Evolutionary conservation across 2,113 vertebrate genomes (phyloP).

Genomic region (Irena cyanogastra): DNA sequence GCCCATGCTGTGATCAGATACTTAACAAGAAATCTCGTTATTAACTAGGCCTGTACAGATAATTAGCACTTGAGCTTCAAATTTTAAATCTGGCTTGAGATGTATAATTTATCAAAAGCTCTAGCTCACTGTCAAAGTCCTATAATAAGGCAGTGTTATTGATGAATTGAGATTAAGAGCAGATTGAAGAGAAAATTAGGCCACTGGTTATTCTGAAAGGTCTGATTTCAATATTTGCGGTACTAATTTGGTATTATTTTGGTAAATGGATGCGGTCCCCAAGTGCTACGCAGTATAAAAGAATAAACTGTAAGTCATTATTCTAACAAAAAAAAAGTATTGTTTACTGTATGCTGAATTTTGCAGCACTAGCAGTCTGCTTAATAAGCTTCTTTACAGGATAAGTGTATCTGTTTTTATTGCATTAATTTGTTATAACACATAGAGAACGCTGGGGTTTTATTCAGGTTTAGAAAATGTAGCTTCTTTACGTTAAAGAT

Average conservation of each 20-base stretch:
- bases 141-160: constrained; percentile 93
- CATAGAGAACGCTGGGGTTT: constrained; percentile 62
- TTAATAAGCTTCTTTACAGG: constrained; percentile 76
- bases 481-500: constrained; percentile 70
- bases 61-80: constrained; percentile 99
- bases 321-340: constrained; percentile 75
- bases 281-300: constrained; percentile 69
- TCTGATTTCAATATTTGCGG: constrained; percentile 91
- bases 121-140: constrained; percentile 90
- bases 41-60: constrained; percentile 99
- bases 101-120: constrained; percentile 98
- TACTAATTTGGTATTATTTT: constrained; percentile 92
- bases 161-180: constrained; percentile 98
- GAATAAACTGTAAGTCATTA: constrained; percentile 73
- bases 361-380: constrained; percentile 74
- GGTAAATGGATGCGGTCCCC: constrained; percentile 78
- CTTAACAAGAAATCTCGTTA: constrained; percentile 99
- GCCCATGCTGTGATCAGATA: constrained; percentile 97
- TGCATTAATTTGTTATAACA: constrained; percentile 73
- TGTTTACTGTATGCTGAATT: constrained; percentile 69
- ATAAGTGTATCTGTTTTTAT: constrained; percentile 76
- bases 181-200: constrained; percentile 93
- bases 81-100: constrained; percentile 97
- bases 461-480: constrained; percentile 67
- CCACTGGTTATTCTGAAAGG: constrained; percentile 82